Evolutionary conservation across 2,888 invertebrate genomes (phyloP).

Genomic region (Tortricodes alternella): DNA sequence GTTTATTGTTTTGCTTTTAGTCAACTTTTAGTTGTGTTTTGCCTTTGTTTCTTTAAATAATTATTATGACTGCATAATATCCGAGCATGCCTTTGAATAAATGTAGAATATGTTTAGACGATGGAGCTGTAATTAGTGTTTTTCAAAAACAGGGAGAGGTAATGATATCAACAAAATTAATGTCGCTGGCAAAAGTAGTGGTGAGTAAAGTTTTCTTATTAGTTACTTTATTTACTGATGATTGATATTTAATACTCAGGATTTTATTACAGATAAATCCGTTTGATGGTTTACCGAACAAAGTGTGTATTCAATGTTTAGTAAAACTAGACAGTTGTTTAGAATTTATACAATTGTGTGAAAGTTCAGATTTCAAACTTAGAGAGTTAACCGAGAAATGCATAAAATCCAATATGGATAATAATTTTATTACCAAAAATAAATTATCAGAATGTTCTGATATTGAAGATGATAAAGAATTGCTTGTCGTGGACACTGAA

Average conservation of each 20-base stretch:
- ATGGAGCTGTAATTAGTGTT: slow-evolving; percentile 48
- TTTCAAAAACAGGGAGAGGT: slow-evolving; percentile 48
- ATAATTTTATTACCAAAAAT: not conserved
- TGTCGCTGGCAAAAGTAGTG: slow-evolving; percentile 58
- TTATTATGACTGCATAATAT: slow-evolving; percentile 2
- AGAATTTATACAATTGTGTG: slow-evolving; percentile 59
- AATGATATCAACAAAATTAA: slow-evolving; percentile 58
- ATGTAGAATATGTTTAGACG: slow-evolving; percentile 61
- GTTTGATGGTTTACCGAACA: slow-evolving; percentile 61
- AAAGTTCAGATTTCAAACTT: slow-evolving; percentile 56
- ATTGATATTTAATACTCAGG: not conserved
- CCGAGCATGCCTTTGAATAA: slow-evolving; percentile 41
- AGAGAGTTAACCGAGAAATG: slow-evolving; percentile 36
- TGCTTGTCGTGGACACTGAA: slow-evolving; percentile 22
- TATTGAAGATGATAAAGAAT: not conserved
- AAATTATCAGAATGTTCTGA: not conserved
- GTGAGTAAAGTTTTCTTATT: slow-evolving; percentile 45
- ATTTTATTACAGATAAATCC: slow-evolving; percentile 57
- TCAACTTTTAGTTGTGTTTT: not conserved
- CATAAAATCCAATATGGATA: not conserved
- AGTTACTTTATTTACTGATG: not conserved
- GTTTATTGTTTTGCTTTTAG: not conserved
- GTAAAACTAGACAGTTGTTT: slow-evolving; percentile 56
- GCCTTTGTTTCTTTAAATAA: not conserved
- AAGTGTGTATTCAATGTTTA: slow-evolving; percentile 61